Percentiles rank a stretch among this genome's conserved stretches.
Conservation (phyloP, 2,113 vertebrate genomes). For the Craseonycteris thonglongyai region DNA sequence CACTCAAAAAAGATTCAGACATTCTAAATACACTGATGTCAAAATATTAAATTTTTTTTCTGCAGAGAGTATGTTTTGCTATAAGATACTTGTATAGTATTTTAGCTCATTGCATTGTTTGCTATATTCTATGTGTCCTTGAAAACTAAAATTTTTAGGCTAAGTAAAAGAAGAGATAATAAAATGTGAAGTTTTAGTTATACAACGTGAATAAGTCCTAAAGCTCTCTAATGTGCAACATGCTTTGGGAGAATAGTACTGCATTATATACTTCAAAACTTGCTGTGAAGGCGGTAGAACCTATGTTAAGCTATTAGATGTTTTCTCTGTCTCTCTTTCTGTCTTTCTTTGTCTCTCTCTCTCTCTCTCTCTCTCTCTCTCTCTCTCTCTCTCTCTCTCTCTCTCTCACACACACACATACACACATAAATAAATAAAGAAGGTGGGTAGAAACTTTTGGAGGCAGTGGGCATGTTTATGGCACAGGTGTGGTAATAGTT, state of each 20-base stretch:
- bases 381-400: no score
- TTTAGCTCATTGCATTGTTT: not conserved
- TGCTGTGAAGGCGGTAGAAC: not conserved
- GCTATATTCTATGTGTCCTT: not conserved
- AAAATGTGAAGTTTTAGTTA: not conserved
- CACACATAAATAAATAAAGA: not conserved
- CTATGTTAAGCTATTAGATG: not conserved
- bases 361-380: no score
- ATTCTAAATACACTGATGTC: not conserved
- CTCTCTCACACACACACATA: not conserved
- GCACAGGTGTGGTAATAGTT: not conserved
- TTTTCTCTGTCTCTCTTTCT: no score
- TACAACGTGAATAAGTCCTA: not conserved
- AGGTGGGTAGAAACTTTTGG: not conserved
- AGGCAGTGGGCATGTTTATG: not conserved
- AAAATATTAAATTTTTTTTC: not conserved
- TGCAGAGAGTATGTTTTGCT: not conserved
- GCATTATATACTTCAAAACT: not conserved
- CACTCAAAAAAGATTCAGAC: not conserved
- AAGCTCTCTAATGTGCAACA: not conserved
- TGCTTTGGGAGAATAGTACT: not conserved
- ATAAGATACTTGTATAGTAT: not conserved
- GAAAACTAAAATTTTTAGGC: not conserved
- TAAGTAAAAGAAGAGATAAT: not conserved
- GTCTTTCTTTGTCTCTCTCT: no score